Conservation (phyloP, 1,140 invertebrate species). For the Pararge aegeria region DNA sequence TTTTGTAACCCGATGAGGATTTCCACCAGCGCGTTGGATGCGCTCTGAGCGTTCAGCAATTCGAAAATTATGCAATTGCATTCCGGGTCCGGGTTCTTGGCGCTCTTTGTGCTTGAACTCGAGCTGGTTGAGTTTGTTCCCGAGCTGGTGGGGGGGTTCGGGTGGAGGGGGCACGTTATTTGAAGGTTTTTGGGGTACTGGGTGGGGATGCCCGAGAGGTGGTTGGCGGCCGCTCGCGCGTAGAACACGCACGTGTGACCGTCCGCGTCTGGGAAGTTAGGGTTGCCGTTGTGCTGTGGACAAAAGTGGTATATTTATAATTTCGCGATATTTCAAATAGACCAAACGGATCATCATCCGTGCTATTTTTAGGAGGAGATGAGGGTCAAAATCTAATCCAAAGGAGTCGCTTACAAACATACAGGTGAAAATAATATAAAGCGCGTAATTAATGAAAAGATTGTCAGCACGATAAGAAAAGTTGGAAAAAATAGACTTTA, state of each 20-base stretch:
- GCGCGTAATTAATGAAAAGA: too few relatives aligned
- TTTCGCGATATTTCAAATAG: too few relatives aligned
- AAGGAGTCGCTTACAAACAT: too few relatives aligned
- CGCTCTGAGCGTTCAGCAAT: conserved; percentile 65
- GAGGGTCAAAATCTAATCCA: too few relatives aligned
- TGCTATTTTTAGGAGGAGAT: too few relatives aligned
- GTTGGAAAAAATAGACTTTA: too few relatives aligned
- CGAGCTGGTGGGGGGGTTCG: conserved; percentile 47
- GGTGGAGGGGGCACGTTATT: conserved; percentile 68
- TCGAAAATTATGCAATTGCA: conserved; percentile 75
- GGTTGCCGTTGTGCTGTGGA: conserved; percentile 76
- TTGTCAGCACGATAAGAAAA: too few relatives aligned
- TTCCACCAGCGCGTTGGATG: conserved; percentile 70
- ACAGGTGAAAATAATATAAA: too few relatives aligned
- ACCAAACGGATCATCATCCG: too few relatives aligned
- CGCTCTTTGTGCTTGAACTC: conserved; percentile 54
- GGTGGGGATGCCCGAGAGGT: conserved; percentile 66
- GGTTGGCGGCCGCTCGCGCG: conserved; percentile 71
- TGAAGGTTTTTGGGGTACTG: conserved; percentile 68
- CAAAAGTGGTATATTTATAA: conserved; percentile 15
- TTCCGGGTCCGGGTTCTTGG: conserved; percentile 58
- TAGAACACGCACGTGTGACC: conserved; percentile 75
- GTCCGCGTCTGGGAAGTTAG: conserved; percentile 73
- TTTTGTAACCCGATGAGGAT: conserved; percentile 71
- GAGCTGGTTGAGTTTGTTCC: conserved; percentile 61